Conservation (phyloP, 2,888 invertebrate genomes). For the Disparrhopalites patrizii region DNA sequence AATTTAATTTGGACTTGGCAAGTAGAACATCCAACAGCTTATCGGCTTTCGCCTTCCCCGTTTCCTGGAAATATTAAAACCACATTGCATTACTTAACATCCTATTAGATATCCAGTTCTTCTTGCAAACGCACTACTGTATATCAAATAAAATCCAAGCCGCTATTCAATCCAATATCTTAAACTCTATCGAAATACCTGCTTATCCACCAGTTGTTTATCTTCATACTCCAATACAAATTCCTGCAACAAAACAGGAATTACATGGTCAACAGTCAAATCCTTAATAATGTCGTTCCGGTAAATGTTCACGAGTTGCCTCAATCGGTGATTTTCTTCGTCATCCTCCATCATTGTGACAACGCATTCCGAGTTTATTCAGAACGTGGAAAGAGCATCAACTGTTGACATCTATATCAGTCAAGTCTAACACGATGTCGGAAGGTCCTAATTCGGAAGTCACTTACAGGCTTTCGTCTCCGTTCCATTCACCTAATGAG, state of each 20-base stretch:
- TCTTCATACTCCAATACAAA: conserved; percentile 52
- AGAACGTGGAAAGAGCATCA: neutral
- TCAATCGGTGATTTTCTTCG: neutral
- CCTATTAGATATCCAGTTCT: too few species aligned
- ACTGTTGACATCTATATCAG: too few species aligned
- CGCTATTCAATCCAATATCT: conserved; percentile 6
- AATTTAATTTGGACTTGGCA: conserved; percentile 28
- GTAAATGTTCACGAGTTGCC: conserved; percentile 52
- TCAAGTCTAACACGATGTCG: too few species aligned
- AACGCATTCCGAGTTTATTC: neutral
- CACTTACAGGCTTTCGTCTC: too few species aligned
- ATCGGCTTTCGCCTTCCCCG: conserved; percentile 36
- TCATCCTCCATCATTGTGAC: neutral
- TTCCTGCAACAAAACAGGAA: conserved; percentile 55
- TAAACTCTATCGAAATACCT: conserved; percentile 29
- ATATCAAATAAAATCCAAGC: too few species aligned
- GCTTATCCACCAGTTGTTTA: conserved; percentile 43
- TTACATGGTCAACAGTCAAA: conserved; percentile 55
- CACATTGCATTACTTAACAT: neutral
- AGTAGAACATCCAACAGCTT: conserved; percentile 35
- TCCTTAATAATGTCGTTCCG: conserved; percentile 56
- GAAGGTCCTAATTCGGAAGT: too few species aligned
- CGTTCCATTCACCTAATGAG: too few species aligned
- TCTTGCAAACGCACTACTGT: too few species aligned
- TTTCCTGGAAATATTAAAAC: conserved; percentile 28